Evolutionary conservation across 2,797 vertebrate species (phyloP), one percentile per base, ranked within the genome.

Genomic region (Chanos chanos): DNA sequence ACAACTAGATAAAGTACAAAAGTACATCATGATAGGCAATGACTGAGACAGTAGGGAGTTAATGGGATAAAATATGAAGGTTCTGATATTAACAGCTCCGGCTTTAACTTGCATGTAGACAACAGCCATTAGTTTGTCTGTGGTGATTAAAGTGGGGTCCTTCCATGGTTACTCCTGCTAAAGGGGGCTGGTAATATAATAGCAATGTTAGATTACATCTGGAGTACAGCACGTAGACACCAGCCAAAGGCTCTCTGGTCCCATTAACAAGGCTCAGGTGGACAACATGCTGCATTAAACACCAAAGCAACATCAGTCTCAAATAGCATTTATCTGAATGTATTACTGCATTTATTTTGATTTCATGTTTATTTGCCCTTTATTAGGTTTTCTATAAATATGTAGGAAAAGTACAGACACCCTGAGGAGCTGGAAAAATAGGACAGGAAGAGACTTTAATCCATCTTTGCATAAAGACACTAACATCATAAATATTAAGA

Each of bases 111-210:
- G 64, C 69, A 77, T 74, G 83, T 68, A 83, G 9, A 49, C 72
- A 65, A 74, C 66, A 48, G 58, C 74, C 72, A 76, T 83, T 78
- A 79, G 60, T 76, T 72, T 78, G 74, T 78, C 78, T 81, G 77
- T 76, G 78, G 66, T 68, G 77, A 82, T 78, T 25, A 27, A 62
- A 34, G 55, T 64, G 54, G 58, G 73, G 69, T 70, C 53, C 67
- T 74, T 78, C 66, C 68, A 5, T 63, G 41, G 41, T 67, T 66
- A 52, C 82, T 83, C 74, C 54, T 61, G 65, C 72, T 70, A 69
- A 75, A 59, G 57, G 40, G 62, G 58, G 21, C 48, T 51, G 66
- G 59, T 84, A 84, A 85, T 87, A 66, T 68, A 73, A 85, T 82
- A 77, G 67, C 31, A 21, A 49, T 64, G 66, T 69, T 76, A 68